Percentiles rank a stretch among this genome's conserved stretches.
Conservation (phyloP, 2,888 invertebrate species). For the Agrochola circellaris region DNA sequence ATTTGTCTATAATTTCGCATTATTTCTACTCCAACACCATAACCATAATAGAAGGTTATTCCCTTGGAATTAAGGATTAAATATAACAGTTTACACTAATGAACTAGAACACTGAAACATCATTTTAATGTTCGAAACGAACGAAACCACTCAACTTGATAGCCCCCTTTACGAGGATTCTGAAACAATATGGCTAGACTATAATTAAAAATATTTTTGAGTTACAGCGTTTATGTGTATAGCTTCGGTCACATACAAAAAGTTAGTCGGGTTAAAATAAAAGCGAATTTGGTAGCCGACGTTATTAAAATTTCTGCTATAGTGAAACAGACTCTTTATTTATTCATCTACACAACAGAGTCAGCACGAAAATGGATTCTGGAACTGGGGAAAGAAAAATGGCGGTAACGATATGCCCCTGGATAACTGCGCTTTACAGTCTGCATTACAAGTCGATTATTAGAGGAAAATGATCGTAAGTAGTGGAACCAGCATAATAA, state of each 20-base stretch:
- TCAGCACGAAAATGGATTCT: background rate
- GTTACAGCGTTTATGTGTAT: constrained; percentile 16
- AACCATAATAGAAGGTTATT: constrained; percentile 14
- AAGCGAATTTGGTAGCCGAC: background rate
- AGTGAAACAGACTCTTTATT: background rate
- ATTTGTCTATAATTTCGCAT: constrained; percentile 21
- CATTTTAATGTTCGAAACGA: constrained; percentile 53
- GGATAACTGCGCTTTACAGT: background rate
- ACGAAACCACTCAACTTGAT: constrained; percentile 59
- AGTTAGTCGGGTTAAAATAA: constrained; percentile 16
- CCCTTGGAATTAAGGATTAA: constrained; percentile 28
- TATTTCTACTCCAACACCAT: constrained; percentile 9
- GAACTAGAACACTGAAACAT: constrained; percentile 52
- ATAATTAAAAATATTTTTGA: constrained; percentile 54
- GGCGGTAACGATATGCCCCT: too few relatives aligned
- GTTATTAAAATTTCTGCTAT: constrained; percentile 20
- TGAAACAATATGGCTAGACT: constrained; percentile 47
- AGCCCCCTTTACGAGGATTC: constrained; percentile 50
- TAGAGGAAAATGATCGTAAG: background rate
- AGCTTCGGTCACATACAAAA: constrained; percentile 11
- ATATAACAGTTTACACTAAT: constrained; percentile 48
- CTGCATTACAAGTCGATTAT: background rate
- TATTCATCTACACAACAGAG: constrained; percentile 3
- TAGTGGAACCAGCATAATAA: too few relatives aligned
- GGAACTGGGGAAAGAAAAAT: background rate